These are phyloP conservation scores for Uropsilus gracilis DNA, from an alignment of 2,113 vertebrate species.

Conservation along the genomic window DNA sequence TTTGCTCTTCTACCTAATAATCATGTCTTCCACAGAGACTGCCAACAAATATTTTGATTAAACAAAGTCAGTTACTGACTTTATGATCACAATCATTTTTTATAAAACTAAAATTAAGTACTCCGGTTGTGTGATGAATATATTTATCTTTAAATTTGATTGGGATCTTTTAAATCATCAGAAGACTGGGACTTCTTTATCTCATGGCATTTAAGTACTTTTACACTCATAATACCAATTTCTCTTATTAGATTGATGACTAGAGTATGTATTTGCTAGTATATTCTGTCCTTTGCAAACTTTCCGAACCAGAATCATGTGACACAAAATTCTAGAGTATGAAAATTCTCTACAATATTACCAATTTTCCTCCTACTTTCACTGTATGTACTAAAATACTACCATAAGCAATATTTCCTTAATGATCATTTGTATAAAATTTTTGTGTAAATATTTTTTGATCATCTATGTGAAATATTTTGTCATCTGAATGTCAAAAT, in stretches of 20 bases:
- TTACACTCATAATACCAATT: not conserved
- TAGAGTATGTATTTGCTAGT: not conserved
- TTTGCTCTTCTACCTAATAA: not conserved
- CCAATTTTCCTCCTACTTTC: not conserved
- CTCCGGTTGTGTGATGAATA: not conserved
- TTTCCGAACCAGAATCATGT: not conserved
- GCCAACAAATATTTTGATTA: not conserved
- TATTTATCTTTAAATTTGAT: not conserved
- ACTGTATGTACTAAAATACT: not conserved
- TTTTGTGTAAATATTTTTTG: no score
- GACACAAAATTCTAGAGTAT: not conserved
- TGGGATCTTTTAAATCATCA: not conserved
- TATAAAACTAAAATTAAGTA: not conserved
- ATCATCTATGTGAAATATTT: not conserved
- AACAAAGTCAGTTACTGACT: not conserved
- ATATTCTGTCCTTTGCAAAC: not conserved
- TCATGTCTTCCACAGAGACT: not conserved
- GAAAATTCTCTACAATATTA: not conserved
- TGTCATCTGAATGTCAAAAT: not conserved
- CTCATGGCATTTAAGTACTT: not conserved
- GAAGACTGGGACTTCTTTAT: not conserved
- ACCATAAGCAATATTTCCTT: not conserved
- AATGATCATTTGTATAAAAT: not conserved
- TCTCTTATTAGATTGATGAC: not conserved
- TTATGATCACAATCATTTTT: not conserved